Evolutionary conservation across 2,888 invertebrate species (phyloP).

Genomic region (Frankliniella intonsa): DNA sequence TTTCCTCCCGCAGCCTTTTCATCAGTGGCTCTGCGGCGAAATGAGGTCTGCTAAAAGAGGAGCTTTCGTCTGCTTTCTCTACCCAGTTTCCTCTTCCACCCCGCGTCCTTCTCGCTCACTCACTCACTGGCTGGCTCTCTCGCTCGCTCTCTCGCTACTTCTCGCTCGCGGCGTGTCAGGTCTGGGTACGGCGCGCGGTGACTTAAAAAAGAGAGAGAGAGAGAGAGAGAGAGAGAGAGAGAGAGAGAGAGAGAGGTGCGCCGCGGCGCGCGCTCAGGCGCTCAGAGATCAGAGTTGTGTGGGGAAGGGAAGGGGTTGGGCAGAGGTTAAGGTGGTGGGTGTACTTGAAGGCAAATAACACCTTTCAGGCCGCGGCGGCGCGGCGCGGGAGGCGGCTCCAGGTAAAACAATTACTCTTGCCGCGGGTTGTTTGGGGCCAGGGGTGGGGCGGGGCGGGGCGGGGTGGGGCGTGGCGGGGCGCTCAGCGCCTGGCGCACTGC

Average conservation of each 20-base stretch:
- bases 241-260: neutral
- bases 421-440: neutral
- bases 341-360: conserved; percentile 10
- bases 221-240: neutral
- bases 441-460: neutral
- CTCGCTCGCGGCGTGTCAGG: neutral
- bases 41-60: too few relatives aligned
- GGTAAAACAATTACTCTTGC: neutral
- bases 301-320: neutral
- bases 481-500: neutral
- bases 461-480: neutral
- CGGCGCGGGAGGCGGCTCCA: neutral
- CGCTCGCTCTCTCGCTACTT: neutral
- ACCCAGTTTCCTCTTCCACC: too few relatives aligned
- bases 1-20: too few relatives aligned
- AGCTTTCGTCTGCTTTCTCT: too few relatives aligned
- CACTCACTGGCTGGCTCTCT: neutral
- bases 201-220: neutral
- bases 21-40: too few relatives aligned
- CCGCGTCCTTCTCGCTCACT: neutral
- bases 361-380: neutral
- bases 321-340: neutral
- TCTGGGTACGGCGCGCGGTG: too few relatives aligned
- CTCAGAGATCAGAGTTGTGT: neutral
- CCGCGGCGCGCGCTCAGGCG: too few relatives aligned